Base-by-base conservation (phyloP, 2,113 vertebrate species). In the Prinia subflava region DNA sequence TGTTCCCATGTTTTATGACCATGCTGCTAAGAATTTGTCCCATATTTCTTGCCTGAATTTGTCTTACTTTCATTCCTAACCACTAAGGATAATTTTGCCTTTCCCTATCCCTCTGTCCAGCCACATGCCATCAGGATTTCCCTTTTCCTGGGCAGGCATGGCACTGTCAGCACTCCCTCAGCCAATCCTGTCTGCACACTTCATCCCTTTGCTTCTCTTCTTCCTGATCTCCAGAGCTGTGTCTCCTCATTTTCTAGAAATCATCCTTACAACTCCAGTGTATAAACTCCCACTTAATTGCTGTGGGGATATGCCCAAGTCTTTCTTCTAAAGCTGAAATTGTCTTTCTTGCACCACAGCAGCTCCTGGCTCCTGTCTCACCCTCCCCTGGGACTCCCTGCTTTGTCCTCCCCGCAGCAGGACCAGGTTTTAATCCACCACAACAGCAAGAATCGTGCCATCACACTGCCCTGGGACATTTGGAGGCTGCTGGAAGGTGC, bases 231-330 rank as follows among this genome's bases (percentile, higher is more conserved):
- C 50, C 28, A 30, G 59, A 77, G 59, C 24, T 16, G 7, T 5
- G 60, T 19, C 8, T 24, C 11, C 56, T 20, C 6, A 13, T 53
- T 49, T 44, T 65, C 55, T 57, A 68, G 55, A 84, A 87, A 33
- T 25, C 7, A 7, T 37, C 50, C 24, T 42, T 18, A 41, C 8
- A 24, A 7, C 6, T 37, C 6, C 18, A 14, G n/a, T 1, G 0
- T 12, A 5, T 10, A 30, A 82, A 24, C 3, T 52, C 17, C 8
- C 37, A 1, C 33, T 22, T 2, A 13, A 13, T 3, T 0, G 0
- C 57, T 27, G 21, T 10, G 30, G 39, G 42, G 42, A 74, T 6
- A 3, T 1, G 6, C 46, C 25, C 17, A 90, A 31, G 10, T 16
- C 46, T 33, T 27, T 37, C 71, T 44, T 46, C 35, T 28, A 7